A percentile compares a stretch with the other conserved stretches of the same genome.
Evolutionary conservation across 1,140 invertebrate genomes (phyloP).

Genomic region (Oryctes rhinoceros): DNA sequence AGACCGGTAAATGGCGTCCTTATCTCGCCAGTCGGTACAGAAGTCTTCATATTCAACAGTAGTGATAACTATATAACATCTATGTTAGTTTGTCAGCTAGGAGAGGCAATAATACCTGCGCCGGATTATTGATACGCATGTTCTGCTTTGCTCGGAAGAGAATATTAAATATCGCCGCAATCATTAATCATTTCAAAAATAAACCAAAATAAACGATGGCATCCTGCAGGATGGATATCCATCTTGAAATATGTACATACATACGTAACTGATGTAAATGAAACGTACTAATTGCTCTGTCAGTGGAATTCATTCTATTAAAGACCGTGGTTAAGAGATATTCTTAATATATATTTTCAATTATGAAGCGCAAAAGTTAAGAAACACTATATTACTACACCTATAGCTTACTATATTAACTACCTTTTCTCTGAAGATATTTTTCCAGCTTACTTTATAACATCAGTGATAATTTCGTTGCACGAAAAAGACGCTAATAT

Average conservation of each 20-base stretch:
- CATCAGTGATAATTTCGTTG: too few relatives aligned
- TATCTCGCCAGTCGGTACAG: background rate
- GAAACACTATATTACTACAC: too few relatives aligned
- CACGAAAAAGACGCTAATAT: too few relatives aligned
- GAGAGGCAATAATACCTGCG: background rate
- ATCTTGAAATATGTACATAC: constrained; percentile 11
- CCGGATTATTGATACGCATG: background rate
- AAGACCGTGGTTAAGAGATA: background rate
- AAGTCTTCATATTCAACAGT: constrained; percentile 30
- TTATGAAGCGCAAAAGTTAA: too few relatives aligned
- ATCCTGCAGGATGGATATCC: constrained; percentile 2
- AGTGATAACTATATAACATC: background rate
- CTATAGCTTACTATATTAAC: too few relatives aligned
- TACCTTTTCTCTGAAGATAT: too few relatives aligned
- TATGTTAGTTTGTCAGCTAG: constrained; percentile 32
- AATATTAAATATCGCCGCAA: background rate
- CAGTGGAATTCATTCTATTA: background rate
- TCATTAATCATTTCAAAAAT: constrained; percentile 32
- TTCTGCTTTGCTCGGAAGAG: background rate
- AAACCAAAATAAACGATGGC: constrained; percentile 2
- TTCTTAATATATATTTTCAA: too few relatives aligned
- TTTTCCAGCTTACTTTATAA: too few relatives aligned
- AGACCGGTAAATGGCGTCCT: background rate
- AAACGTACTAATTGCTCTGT: constrained; percentile 26
- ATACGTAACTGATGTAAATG: constrained; percentile 9